Conservation (phyloP, 2,113 vertebrate species). For the Trichomycterus rosablanca region DNA sequence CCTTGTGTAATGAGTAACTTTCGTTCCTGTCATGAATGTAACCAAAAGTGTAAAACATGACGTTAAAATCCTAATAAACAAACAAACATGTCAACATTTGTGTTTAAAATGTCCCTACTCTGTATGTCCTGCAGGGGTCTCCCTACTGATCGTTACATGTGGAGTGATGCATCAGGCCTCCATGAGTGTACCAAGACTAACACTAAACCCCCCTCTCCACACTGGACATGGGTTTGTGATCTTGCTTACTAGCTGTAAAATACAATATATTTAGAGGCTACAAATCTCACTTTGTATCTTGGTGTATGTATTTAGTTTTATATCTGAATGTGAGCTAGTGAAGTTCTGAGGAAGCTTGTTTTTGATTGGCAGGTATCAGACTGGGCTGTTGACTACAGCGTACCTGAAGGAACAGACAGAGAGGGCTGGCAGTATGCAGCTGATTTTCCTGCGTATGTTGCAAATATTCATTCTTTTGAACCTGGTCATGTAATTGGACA, state of each 20-base stretch:
- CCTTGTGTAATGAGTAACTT: too few relatives aligned
- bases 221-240: conserved; percentile 88
- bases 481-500: not conserved
- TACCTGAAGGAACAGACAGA: conserved; percentile 77
- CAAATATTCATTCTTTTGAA: not conserved
- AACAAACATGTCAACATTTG: too few relatives aligned
- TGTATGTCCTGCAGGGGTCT: conserved; percentile 75
- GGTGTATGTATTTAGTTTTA: too few relatives aligned
- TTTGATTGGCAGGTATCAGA: conserved; percentile 76
- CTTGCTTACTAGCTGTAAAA: not conserved
- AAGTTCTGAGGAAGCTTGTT: not conserved
- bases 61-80: too few relatives aligned
- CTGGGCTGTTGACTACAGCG: conserved; percentile 84
- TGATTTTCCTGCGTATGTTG: conserved; percentile 89
- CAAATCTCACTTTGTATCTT: too few relatives aligned
- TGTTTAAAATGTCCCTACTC: not conserved
- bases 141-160: conserved; percentile 95
- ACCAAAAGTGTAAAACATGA: too few relatives aligned
- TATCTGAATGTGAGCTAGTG: not conserved
- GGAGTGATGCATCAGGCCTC: conserved; percentile 89
- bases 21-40: too few relatives aligned
- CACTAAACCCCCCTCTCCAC: conserved; percentile 85
- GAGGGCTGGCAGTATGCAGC: conserved; percentile 97
- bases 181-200: conserved; percentile 86
- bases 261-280: too few relatives aligned